Percentiles rank a stretch among this genome's conserved stretches.
phyloP scores from a whole-genome alignment of 2,888 invertebrate species.

The Theretra japonica region DNA sequence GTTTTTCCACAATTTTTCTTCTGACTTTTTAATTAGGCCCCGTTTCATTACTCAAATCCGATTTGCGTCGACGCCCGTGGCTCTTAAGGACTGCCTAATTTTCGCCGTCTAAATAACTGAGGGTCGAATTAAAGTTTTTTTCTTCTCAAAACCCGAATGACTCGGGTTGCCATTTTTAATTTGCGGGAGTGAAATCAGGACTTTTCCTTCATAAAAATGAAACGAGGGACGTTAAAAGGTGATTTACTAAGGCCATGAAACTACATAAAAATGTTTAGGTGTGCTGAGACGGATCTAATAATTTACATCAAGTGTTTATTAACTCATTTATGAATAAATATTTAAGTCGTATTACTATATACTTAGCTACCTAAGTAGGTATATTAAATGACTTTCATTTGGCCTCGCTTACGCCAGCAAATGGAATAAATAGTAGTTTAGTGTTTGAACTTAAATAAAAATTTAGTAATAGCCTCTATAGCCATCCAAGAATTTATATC shows the following conservation, averaged over 20 bases:
- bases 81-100: conserved; percentile 69
- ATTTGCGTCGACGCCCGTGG: conserved; percentile 72
- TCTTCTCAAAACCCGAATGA: conserved; percentile 26
- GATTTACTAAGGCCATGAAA: neutral
- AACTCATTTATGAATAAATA: too few relatives aligned
- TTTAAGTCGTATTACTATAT: too few relatives aligned
- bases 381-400: too few relatives aligned
- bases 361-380: too few relatives aligned
- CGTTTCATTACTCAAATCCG: conserved; percentile 77
- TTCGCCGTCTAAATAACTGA: conserved; percentile 52
- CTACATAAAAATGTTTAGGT: neutral
- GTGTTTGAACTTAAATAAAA: too few relatives aligned
- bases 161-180: conserved; percentile 30
- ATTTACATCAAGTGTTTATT: too few relatives aligned
- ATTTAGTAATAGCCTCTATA: too few relatives aligned
- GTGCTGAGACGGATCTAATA: neutral
- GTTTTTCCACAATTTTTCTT: conserved; percentile 65
- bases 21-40: conserved; percentile 72
- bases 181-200: conserved; percentile 25
- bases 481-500: too few relatives aligned
- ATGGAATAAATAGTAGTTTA: too few relatives aligned
- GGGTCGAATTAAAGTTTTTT: conserved; percentile 30
- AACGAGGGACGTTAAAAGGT: neutral
- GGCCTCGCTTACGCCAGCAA: too few relatives aligned
- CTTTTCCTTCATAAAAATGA: conserved; percentile 18